Evolutionary conservation across 2,113 vertebrate genomes (phyloP).

Genomic region (Cepphus grylle): DNA sequence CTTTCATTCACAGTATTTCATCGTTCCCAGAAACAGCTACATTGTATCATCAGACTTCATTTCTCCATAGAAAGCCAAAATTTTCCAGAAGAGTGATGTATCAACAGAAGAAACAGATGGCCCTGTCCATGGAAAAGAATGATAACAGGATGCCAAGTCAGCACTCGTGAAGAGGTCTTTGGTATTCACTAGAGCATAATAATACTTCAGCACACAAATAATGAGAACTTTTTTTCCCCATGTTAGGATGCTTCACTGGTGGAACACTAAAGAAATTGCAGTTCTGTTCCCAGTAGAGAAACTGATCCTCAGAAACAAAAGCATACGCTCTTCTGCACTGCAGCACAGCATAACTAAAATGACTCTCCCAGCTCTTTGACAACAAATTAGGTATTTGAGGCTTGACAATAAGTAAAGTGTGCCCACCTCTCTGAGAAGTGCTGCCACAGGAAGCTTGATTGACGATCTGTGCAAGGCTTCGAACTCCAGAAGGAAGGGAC

Average conservation of each 20-base stretch:
- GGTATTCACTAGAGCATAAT: neutral
- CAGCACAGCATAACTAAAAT: neutral
- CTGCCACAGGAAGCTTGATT: neutral
- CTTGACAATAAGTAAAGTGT: neutral
- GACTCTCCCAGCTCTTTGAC: neutral
- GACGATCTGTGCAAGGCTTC: neutral
- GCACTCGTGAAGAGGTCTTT: neutral
- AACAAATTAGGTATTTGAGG: neutral
- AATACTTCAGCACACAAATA: neutral
- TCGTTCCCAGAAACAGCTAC: neutral
- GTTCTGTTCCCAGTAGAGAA: neutral
- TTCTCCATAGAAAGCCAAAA: neutral
- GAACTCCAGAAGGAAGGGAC: neutral
- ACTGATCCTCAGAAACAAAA: neutral
- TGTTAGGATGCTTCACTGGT: neutral
- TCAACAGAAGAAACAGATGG: neutral
- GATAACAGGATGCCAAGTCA: neutral
- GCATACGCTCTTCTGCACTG: neutral
- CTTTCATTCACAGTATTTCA: neutral
- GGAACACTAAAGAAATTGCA: neutral
- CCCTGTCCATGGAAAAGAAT: neutral
- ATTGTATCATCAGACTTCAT: neutral
- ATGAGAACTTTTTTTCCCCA: neutral
- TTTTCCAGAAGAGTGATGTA: neutral
- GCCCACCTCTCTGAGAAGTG: neutral